Percentiles rank a stretch among this genome's conserved stretches.
phyloP scores from a whole-genome alignment of 2,888 invertebrate species.

The Sphaerophoria rueppellii region DNA sequence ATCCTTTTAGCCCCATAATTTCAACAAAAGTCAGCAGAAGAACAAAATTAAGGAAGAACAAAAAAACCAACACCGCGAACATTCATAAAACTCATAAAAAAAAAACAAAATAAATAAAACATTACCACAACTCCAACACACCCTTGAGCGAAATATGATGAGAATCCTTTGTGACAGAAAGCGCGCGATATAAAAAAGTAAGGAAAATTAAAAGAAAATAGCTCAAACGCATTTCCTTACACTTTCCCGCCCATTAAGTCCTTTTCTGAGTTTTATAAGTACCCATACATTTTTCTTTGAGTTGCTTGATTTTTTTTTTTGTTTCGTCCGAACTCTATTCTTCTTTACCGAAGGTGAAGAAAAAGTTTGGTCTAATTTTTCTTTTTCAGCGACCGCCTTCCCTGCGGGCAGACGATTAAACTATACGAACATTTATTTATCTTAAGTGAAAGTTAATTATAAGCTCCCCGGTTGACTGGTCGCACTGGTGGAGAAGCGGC shows the following conservation, averaged over 20 bases:
- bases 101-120: slow-evolving; percentile 29
- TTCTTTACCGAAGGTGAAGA: background rate
- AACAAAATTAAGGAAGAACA: slow-evolving; percentile 37
- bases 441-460: slow-evolving; percentile 71
- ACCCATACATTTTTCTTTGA: background rate
- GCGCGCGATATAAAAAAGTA: slow-evolving; percentile 25
- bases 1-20: slow-evolving; percentile 60
- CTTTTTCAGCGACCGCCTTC: slow-evolving; percentile 2
- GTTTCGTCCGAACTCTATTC: slow-evolving; percentile 24
- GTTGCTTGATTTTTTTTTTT: background rate
- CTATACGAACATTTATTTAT: slow-evolving; percentile 66
- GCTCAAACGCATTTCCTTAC: slow-evolving; percentile 40
- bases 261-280: slow-evolving; percentile 18
- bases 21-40: slow-evolving; percentile 32
- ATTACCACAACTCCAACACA: slow-evolving; percentile 49
- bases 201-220: slow-evolving; percentile 60
- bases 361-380: slow-evolving; percentile 30
- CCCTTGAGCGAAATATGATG: slow-evolving; percentile 49
- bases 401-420: slow-evolving; percentile 29
- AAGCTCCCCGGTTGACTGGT: background rate
- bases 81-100: background rate
- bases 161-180: slow-evolving; percentile 56
- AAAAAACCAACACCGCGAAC: background rate
- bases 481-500: background rate
- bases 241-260: slow-evolving; percentile 49